phyloP scores from a whole-genome alignment of 1,140 invertebrate genomes.

The Tribolium madens region DNA sequence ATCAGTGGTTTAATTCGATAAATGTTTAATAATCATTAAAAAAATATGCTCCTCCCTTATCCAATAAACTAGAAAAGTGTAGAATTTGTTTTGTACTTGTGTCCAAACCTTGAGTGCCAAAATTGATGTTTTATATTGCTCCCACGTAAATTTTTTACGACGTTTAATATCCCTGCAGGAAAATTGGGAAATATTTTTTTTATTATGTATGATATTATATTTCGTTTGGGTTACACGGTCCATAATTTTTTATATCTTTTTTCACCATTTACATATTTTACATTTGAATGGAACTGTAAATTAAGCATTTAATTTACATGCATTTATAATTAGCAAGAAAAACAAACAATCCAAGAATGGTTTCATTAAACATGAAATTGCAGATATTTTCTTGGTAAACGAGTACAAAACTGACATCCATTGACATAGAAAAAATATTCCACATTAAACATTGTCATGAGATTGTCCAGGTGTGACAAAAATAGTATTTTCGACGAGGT shows the following conservation, averaged over 20 bases:
- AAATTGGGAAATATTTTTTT: not conserved
- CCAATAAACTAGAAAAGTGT: no score
- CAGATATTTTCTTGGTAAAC: not conserved
- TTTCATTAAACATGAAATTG: not conserved
- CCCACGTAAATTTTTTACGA: not conserved
- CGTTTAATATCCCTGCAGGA: not conserved
- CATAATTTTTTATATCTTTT: not conserved
- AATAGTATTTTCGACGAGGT: not conserved
- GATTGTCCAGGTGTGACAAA: not conserved
- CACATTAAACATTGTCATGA: slow-evolving; percentile 14
- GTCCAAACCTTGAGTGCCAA: not conserved
- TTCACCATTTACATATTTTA: not conserved
- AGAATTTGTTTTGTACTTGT: no score
- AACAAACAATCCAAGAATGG: not conserved
- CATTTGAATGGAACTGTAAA: not conserved
- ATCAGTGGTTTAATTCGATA: no score
- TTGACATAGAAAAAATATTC: slow-evolving; percentile 25
- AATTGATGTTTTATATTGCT: not conserved
- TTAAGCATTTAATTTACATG: not conserved
- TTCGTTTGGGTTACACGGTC: not conserved
- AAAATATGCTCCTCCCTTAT: no score
- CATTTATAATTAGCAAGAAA: not conserved
- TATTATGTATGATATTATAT: not conserved
- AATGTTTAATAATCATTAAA: no score
- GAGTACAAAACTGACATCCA: not conserved